These are phyloP conservation scores for Enhydra lutris DNA, from an alignment of 2,113 vertebrate species.

Conservation along the genomic window DNA sequence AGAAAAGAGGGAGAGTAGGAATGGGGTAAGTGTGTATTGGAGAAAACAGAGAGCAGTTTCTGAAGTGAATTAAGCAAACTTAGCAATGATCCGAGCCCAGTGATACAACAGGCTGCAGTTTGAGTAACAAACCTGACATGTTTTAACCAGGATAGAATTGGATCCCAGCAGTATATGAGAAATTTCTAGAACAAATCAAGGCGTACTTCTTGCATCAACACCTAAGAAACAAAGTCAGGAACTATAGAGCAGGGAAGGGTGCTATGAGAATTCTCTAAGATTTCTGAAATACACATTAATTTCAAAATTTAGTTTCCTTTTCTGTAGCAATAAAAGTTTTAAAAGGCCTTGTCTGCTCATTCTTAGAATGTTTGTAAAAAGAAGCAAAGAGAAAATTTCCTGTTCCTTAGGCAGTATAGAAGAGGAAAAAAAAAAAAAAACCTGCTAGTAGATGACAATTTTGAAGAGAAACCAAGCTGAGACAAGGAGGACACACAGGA, in stretches of 20 bases:
- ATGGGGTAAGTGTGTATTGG: background rate
- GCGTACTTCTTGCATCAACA: background rate
- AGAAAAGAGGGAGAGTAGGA: background rate
- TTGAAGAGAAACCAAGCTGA: background rate
- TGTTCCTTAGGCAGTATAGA: background rate
- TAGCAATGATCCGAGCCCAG: background rate
- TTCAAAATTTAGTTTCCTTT: background rate
- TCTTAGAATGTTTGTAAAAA: constrained; percentile 1
- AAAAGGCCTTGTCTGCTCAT: background rate
- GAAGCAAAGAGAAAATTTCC: background rate
- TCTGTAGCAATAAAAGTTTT: background rate
- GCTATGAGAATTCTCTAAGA: background rate
- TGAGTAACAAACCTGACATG: background rate
- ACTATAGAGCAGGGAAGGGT: background rate
- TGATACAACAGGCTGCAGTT: background rate
- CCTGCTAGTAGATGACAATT: background rate
- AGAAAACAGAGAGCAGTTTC: background rate
- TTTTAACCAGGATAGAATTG: background rate
- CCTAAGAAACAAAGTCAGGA: background rate
- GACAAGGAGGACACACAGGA: background rate
- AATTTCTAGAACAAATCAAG: background rate
- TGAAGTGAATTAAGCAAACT: background rate
- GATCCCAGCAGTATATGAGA: background rate
- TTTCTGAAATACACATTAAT: background rate
- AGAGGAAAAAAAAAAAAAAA: background rate